Percentiles rank a stretch among this genome's conserved stretches.
Evolutionary conservation across 2,797 vertebrate genomes (phyloP).

Genomic region (Micromesistius poutassou): DNA sequence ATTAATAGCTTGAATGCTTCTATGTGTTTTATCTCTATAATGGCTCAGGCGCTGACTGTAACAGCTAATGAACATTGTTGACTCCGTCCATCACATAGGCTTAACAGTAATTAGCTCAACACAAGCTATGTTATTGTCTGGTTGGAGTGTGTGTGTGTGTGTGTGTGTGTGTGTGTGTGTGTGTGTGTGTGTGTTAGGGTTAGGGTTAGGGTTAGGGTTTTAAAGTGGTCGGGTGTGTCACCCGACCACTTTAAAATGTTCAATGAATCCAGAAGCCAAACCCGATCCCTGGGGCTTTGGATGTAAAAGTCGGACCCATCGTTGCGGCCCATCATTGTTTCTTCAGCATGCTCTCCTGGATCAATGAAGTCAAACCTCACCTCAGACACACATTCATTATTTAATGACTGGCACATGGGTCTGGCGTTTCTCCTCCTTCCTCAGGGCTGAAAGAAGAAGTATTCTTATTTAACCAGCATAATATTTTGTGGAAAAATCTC

Average conservation of each 20-base stretch:
- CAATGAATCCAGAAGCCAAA: slow-evolving; percentile 59
- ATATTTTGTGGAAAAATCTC: slow-evolving; percentile 15
- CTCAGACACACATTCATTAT: slow-evolving; percentile 71
- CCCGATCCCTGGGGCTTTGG: slow-evolving; percentile 46
- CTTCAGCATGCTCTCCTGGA: slow-evolving; percentile 52
- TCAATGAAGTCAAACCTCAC: slow-evolving; percentile 78
- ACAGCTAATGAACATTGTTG: slow-evolving; percentile 44
- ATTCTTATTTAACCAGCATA: not conserved
- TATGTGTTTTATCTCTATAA: slow-evolving; percentile 33
- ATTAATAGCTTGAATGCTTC: slow-evolving; percentile 25
- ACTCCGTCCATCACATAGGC: slow-evolving; percentile 41
- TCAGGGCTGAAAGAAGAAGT: slow-evolving; percentile 9
- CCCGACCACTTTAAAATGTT: slow-evolving; percentile 46
- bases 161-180: not conserved
- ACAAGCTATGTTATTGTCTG: slow-evolving; percentile 22
- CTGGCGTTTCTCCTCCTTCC: slow-evolving; percentile 34
- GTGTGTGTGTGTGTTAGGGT: slow-evolving; percentile 1
- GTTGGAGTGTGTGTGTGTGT: not conserved
- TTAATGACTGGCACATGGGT: slow-evolving; percentile 68
- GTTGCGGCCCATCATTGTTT: slow-evolving; percentile 57
- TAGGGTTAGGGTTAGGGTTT: no score
- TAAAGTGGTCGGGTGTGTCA: no score
- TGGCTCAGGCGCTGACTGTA: slow-evolving; percentile 23
- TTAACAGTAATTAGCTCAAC: slow-evolving; percentile 50
- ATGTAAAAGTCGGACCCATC: slow-evolving; percentile 40